A percentile compares a stretch with the other conserved stretches of the same genome.
These are phyloP conservation scores for Suncus etruscus DNA, from an alignment of 2,113 vertebrate species.

Conservation along the genomic window DNA sequence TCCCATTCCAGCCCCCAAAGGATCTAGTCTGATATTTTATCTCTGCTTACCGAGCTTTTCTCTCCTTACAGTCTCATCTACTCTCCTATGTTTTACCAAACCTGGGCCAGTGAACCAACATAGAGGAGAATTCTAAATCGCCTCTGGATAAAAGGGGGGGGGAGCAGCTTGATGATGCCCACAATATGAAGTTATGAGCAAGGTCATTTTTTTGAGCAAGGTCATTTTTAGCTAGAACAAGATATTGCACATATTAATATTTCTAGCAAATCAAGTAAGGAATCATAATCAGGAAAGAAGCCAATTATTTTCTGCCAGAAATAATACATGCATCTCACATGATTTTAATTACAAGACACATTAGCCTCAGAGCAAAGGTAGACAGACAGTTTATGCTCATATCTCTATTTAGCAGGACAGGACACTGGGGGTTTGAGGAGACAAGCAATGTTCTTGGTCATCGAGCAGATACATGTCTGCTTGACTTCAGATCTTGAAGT, in stretches of 20 bases:
- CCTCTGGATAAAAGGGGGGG: too few species aligned
- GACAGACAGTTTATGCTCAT: background rate
- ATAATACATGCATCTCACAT: background rate
- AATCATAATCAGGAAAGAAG: background rate
- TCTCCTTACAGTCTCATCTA: background rate
- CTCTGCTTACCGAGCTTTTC: background rate
- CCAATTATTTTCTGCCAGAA: background rate
- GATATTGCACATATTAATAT: background rate
- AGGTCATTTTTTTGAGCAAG: background rate
- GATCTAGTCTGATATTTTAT: slow-evolving; percentile 26
- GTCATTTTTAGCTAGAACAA: background rate
- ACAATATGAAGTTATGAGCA: background rate
- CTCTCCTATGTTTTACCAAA: background rate
- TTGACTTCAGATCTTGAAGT: background rate
- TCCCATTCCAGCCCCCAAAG: slow-evolving; percentile 23
- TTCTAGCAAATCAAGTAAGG: background rate
- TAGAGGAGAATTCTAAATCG: slow-evolving; percentile 1
- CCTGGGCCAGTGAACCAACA: background rate
- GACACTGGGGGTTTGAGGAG: background rate
- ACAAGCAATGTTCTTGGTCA: background rate
- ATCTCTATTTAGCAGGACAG: background rate
- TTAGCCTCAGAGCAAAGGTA: background rate
- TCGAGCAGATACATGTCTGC: background rate
- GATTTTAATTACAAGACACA: background rate
- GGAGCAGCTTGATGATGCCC: background rate